A percentile compares a stretch with the other conserved stretches of the same genome.
Conservation (phyloP, 2,113 vertebrate genomes). For the Chamaetylas fuelleborni region DNA sequence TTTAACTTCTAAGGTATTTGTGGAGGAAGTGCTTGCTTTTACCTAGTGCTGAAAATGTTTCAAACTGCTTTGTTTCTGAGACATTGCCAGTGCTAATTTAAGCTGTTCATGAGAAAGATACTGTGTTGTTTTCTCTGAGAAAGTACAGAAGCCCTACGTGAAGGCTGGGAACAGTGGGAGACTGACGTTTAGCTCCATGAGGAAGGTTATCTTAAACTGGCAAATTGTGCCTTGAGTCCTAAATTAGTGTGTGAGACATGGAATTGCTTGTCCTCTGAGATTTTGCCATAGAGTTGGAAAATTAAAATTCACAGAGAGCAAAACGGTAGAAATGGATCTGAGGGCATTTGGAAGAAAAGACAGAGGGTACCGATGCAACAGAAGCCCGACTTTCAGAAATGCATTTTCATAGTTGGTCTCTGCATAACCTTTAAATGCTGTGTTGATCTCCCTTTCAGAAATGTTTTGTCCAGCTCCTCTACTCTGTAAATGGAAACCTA, state of each 20-base stretch:
- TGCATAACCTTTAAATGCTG: background rate
- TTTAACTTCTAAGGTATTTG: background rate
- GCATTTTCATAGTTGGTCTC: background rate
- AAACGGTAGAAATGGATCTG: background rate
- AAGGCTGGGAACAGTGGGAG: background rate
- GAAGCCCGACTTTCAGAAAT: background rate
- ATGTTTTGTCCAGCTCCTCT: background rate
- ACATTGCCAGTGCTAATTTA: background rate
- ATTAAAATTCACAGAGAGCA: background rate
- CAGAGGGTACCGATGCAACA: background rate
- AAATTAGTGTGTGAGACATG: background rate
- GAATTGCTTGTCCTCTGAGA: background rate
- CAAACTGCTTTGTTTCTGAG: background rate
- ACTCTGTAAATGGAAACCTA: background rate
- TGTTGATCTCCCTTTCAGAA: background rate
- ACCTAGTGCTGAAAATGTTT: background rate
- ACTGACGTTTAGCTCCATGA: fast-evolving
- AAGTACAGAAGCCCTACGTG: background rate
- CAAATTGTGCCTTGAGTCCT: background rate
- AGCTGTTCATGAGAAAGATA: background rate
- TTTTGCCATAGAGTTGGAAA: background rate
- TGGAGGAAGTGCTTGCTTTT: background rate
- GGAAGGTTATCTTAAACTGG: background rate
- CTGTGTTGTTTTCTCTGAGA: background rate
- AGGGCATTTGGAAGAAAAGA: background rate